Base-by-base conservation (phyloP, 2,113 vertebrate species). In the Turdus rufiventris region DNA sequence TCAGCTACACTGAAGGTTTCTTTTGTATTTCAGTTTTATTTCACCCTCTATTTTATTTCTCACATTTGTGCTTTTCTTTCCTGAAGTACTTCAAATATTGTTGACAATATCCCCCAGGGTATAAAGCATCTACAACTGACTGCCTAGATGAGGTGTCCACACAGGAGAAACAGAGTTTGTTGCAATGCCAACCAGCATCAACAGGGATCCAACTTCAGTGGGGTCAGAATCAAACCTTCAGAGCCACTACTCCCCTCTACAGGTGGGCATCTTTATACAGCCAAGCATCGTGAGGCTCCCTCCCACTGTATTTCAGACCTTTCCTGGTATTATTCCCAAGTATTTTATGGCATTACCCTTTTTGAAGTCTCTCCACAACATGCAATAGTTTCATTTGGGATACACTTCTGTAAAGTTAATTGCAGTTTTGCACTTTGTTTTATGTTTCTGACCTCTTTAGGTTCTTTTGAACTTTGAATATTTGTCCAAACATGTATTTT, bases 391-490 rank as follows among this genome's bases (percentile, higher is more conserved):
- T 87, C 61, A 81, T 62, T 63, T 68, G 66, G n/a, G 28, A 87
- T 87, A 88, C 54, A 40, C 62, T 75, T 79, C 50, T 23, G 28
- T 48, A 18, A 91, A 94, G 88, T 62, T 94, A 95, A 94, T 84
- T 89, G 74, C 36, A 58, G 43, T 70, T 88, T 76, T 73, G 51
- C 18, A 51, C 90, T 77, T 79, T 57, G 42, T 70, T 88, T 82
- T 68, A 79, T 23, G 17, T 70, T 88, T 72, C 72, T 70, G 83
- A 90, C 42, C 67, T 66, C 78, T 81, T 71, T 26, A 47, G 43
- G 60, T 70, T 77, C 84, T 91, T 95, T 77, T 80, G 63, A 93
- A 83, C 86, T 93, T 83, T 23, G 54, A 93, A 17, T 62, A 85
- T 85, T 83, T 93, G 75, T 70, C 42, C 28, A 77, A 67, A 80